Base-by-base conservation (phyloP, 2,797 vertebrate species). In the Melanotaenia pygmaea region DNA sequence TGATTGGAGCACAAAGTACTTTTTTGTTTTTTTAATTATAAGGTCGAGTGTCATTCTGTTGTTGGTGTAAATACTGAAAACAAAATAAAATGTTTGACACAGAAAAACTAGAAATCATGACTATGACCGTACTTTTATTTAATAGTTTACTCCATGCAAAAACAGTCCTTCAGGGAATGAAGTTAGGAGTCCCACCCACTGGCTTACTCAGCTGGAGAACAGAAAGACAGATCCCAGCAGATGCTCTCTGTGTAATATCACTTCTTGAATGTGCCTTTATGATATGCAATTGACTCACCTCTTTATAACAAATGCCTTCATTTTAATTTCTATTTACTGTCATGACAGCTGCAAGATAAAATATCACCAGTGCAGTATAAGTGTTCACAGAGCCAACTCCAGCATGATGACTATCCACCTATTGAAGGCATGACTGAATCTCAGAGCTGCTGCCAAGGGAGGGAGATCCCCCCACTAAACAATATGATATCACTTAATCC, bases 401-500 rank as follows among this genome's bases (percentile, higher is more conserved):
- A 67, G 81, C 63, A 37, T 1, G 64, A 85, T 77, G 86, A 91
- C 84, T 84, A 79, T 64, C 80, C 78, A 86, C 82, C 87, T 84
- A 84, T 74, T 81, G 85, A 86, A 85, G 84, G 80, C 85, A 76
- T 82, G 87, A 86, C 79, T 84, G 78, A 73, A 79, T 88, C 76
- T 73, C 77, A 72, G 72, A 40, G 74, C 81, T 37, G 83, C 64
- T 84, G 85, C 86, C 87, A 89, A 82, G 56, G 38, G 72, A 81
- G 84, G 86, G 86, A 85, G 86, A 90, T 86, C 89, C 87, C 87
- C 84, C 88, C 58, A 70, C 86, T 85, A 81, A 89, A 92, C 87
- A 92, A 89, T 87, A 79, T 88, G 87, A 90, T 88, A 88, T 90
- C 89, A 87, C 84, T 86, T 89, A 86, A 89, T 88, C 79, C 87